Base-by-base conservation (phyloP, 2,888 invertebrate genomes). In the Patella depressa region DNA sequence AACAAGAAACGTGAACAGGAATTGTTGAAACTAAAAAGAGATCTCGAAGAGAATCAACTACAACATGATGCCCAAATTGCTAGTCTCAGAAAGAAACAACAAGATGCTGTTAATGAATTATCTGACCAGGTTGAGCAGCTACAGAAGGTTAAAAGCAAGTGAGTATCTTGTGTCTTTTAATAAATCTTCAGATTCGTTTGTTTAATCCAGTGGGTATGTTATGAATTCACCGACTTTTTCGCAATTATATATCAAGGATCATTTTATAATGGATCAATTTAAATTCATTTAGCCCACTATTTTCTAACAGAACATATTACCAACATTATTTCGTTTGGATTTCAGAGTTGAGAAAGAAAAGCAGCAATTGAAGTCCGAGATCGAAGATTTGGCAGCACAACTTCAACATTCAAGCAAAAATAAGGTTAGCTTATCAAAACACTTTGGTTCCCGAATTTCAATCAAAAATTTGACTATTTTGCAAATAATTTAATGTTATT, bases 1-100 rank as follows among this genome's bases (percentile, higher is more conserved):
- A 99, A 99, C 96, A 99, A 99, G 95, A 99, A 99, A 94, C 97
- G 99, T 87, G 99, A 99, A 93, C 97, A 98, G 90, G 99, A 99
- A 93, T 95, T 99, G 89, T 96, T 97, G 94, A 99, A 99, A 93
- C 95, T 99, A 89, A 96, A 99, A 90, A 96, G 91, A 78, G 99
- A 99, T 93, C 95, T 99, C 90, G 99, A 99, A 93, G 99, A 99
- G 93, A 95, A 97, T 92, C 98, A 98, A 94, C 97, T 99, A 93
- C 98, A 98, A 94, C 98, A 99, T 93, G 99, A 99, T 94, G 95
- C 97, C 83, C 97, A 98, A 88, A 95, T 98, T 91, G 96, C 97
- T 91, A 96, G 96, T 93, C 95, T 99, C 91, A 96, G 99, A 93
- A 99, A 99, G 95, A 99, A 99, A 95, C 98, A 99, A 95, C 98